phyloP scores from a whole-genome alignment of 2,113 vertebrate species.

The Spermophilus dauricus region DNA sequence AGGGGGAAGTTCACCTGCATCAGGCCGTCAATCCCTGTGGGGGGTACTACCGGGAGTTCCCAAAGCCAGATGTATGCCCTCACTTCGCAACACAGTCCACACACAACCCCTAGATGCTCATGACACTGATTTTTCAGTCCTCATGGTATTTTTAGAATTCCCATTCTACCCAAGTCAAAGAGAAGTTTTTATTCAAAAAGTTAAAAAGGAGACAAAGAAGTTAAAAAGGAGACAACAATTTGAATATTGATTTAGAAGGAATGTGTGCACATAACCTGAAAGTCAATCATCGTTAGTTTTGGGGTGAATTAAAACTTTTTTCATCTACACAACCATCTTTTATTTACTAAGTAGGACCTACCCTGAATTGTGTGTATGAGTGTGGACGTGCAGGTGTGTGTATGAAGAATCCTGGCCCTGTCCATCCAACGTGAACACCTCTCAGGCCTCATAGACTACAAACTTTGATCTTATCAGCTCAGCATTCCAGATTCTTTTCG shows the following conservation, averaged over 20 bases:
- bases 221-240: not conserved
- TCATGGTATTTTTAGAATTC: not conserved
- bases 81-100: no score
- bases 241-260: slow-evolving; percentile 46
- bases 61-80: no score
- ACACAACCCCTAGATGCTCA: no score
- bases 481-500: not conserved
- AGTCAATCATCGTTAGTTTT: not conserved
- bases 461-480: not conserved
- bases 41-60: no score
- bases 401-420: not conserved
- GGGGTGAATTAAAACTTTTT: slow-evolving; percentile 27
- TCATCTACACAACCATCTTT: not conserved
- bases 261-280: not conserved
- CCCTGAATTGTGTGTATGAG: not conserved
- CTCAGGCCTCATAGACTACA: not conserved
- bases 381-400: no score
- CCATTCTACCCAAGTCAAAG: not conserved
- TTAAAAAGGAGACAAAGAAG: slow-evolving; percentile 10
- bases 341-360: not conserved
- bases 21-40: no score
- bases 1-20: no score
- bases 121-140: not conserved
- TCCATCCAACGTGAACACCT: not conserved
- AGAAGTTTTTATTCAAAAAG: not conserved